Percentiles rank a stretch among this genome's conserved stretches.
Conservation (phyloP, 2,797 vertebrate genomes). For the Fratercula arctica region DNA sequence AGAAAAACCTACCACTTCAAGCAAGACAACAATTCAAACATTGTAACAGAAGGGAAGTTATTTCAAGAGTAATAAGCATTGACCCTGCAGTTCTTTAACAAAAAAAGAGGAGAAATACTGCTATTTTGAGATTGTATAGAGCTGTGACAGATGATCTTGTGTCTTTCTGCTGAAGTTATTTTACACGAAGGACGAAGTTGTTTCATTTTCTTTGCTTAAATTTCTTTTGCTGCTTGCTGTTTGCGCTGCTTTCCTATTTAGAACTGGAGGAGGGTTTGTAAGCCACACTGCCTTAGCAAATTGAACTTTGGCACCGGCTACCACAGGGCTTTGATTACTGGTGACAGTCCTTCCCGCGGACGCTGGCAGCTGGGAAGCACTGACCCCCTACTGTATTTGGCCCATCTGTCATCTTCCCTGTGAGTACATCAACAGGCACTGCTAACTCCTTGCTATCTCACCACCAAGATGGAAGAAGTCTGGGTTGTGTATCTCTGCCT, state of each 20-base stretch:
- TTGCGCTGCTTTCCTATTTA: not conserved
- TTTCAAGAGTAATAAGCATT: not conserved
- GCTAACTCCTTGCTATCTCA: not conserved
- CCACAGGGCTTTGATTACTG: not conserved
- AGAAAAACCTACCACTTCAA: not conserved
- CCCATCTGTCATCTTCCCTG: not conserved
- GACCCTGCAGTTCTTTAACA: not conserved
- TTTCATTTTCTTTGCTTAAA: not conserved
- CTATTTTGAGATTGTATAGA: not conserved
- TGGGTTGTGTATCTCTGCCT: slow-evolving; percentile 66
- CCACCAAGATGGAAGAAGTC: slow-evolving; percentile 49
- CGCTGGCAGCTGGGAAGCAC: not conserved
- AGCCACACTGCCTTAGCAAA: not conserved
- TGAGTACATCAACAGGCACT: not conserved
- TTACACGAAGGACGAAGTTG: not conserved
- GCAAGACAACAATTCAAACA: not conserved
- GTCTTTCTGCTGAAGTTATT: not conserved
- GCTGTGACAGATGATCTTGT: not conserved
- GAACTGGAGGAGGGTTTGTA: not conserved
- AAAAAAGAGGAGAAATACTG: not conserved
- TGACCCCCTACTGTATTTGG: not conserved
- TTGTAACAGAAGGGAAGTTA: not conserved
- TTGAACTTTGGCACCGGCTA: not conserved
- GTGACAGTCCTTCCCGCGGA: not conserved
- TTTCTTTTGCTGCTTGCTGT: not conserved